phyloP scores from a whole-genome alignment of 2,888 invertebrate species.

The Euzophera pinguis region DNA sequence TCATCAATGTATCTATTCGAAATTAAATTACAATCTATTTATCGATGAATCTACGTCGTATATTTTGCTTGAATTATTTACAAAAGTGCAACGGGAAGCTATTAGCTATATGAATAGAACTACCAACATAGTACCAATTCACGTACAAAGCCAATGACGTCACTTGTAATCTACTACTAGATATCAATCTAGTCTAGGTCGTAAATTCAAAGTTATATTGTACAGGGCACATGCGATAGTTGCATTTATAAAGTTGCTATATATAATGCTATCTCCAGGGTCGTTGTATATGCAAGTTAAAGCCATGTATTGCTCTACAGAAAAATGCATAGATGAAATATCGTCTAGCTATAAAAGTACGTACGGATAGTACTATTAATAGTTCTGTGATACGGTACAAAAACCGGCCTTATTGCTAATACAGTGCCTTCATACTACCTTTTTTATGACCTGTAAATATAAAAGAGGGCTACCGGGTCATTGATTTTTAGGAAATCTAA shows the following conservation, averaged over 20 bases:
- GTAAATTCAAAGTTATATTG: slow-evolving; percentile 1
- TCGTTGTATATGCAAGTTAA: no score
- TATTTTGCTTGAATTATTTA: not conserved
- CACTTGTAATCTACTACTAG: not conserved
- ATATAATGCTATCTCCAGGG: not conserved
- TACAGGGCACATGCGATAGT: not conserved
- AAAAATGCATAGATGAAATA: no score
- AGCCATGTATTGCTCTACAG: no score
- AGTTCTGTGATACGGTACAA: no score
- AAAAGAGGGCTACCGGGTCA: no score
- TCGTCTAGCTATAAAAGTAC: no score
- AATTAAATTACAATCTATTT: not conserved
- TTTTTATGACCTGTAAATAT: no score
- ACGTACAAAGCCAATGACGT: not conserved
- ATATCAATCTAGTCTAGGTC: slow-evolving; percentile 2
- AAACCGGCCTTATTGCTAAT: no score
- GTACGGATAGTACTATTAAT: no score
- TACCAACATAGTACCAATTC: slow-evolving; percentile 1
- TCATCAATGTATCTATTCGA: not conserved
- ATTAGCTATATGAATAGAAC: not conserved
- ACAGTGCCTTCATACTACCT: no score
- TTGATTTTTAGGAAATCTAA: no score
- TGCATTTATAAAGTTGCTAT: not conserved
- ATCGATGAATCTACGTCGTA: not conserved
- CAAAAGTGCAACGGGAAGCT: slow-evolving; percentile 6